Base-by-base conservation (phyloP, 2,888 invertebrate genomes). In the Drosophila dives region DNA sequence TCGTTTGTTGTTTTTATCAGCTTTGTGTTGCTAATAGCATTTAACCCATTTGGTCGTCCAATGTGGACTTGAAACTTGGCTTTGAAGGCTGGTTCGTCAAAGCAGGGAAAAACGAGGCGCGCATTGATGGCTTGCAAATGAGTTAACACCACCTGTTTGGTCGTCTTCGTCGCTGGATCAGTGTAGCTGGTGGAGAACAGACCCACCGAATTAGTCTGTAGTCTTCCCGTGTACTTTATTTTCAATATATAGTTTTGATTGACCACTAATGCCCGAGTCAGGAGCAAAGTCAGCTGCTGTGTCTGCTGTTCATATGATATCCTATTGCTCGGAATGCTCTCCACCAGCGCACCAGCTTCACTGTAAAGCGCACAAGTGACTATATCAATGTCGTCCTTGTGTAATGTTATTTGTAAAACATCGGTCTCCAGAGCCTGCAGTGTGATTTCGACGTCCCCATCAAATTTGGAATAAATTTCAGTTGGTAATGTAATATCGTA, bases 41-140 rank as follows among this genome's bases (percentile, higher is more conserved):
- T 75, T 7, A 92, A 92, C 0, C 71, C 75, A 0, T 69, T 72
- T 0, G 94, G 94, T 6, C 95, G 94, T 42, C 93, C 94, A 50
- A 96, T 94, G 8, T 94, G 94, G 45, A 96, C 93, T 11, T 94
- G 93, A 89, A 96, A 96, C 20, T 92, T 91, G 0, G 97, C 96
- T 85, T 96, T 97, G 20, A 94, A 89, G 0, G 92, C 93, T 0
- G 97, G 96, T 83, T 96, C 96, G 85, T 97, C 97, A 84, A 95
- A 96, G 84, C 96, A 96, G 0, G 97, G 97, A 89, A 97, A 96
- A 0, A 95, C 95, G 12, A 94, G 93, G 2, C 96, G 94, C 0
- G 96, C 95, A 67, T 94, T 94, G 0, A 94, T 94, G 0, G 95
- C 94, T 89, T 96, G 95, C 60, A 96, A 94, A 68, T 96, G 95